Base-by-base conservation (phyloP, 2,797 vertebrate genomes). In the Notolepis coatsorum region DNA sequence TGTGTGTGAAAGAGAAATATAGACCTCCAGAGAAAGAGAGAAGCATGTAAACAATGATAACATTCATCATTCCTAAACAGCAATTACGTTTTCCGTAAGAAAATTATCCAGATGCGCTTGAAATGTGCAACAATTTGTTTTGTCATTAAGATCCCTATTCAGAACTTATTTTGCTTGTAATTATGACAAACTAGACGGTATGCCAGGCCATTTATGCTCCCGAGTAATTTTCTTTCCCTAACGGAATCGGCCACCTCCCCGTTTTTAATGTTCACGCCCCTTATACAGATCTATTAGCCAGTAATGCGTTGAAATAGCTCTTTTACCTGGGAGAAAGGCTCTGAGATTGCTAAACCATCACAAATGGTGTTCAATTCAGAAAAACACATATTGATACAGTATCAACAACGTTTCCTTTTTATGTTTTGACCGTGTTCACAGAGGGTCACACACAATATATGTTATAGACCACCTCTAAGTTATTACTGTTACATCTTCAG, bases 91-190 rank as follows among this genome's bases (percentile, higher is more conserved):
- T 73, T 80, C 81, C 65, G 49, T 37, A 82, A 82, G 89, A 87
- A 91, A 90, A 89, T 82, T 42, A 79, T 76, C 78, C 80, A 90
- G 88, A 92, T 91, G 84, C 85, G 84, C 85, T 84, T 85, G 81
- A 89, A 91, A 91, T 87, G 85, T 78, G 85, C 86, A 88, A 84
- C 81, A 88, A 88, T 90, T 89, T 89, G 84, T 89, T 88, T 87
- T 82, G 82, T 88, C 84, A 90, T 91, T 93, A 90, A 87, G 83
- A 82, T 60, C 81, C 71, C 83, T 79, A 84, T 85, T 85, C 84
- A 79, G 46, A 85, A 69, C 80, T 88, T 87, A 74, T 79, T 80
- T 86, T 84, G 81, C 86, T 67, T 74, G 84, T 88, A 84, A 92
- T 92, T 92, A 89, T 81, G 80, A 76, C 77, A 84, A 80, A 89